These are phyloP conservation scores for Ondatra zibethicus DNA, from an alignment of 2,113 vertebrate genomes.

Conservation along the genomic window DNA sequence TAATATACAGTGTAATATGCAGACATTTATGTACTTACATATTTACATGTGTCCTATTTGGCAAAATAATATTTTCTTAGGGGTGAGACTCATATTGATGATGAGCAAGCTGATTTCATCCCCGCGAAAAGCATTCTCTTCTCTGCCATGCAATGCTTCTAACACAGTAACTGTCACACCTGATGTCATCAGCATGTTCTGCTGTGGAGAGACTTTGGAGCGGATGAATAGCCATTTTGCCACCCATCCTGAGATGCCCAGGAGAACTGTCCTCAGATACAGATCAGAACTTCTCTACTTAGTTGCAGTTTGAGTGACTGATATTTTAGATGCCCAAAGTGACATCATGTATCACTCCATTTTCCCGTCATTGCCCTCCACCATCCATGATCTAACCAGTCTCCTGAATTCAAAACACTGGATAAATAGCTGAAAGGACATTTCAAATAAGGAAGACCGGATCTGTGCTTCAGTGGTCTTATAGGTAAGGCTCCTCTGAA, in stretches of 20 bases:
- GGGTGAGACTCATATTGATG: neutral
- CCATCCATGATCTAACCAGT: neutral
- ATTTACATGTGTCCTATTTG: neutral
- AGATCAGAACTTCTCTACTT: neutral
- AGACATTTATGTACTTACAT: neutral
- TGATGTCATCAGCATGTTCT: neutral
- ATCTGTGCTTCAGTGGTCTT: neutral
- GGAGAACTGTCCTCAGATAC: neutral
- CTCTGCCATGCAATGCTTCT: neutral
- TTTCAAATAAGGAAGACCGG: neutral
- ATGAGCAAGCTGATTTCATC: neutral
- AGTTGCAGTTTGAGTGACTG: neutral
- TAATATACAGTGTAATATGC: neutral
- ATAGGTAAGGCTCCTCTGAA: neutral
- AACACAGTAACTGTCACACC: neutral
- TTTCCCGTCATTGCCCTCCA: neutral
- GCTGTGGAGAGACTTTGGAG: neutral
- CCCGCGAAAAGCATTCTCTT: neutral
- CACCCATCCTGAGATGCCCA: neutral
- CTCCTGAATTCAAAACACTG: neutral
- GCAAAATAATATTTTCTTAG: conserved; percentile 15
- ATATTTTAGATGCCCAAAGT: neutral
- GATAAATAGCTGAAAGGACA: neutral
- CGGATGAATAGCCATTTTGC: neutral
- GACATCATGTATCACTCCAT: neutral